Evolutionary conservation across 2,888 invertebrate genomes (phyloP).

Genomic region (Catotricha subobsoleta): DNA sequence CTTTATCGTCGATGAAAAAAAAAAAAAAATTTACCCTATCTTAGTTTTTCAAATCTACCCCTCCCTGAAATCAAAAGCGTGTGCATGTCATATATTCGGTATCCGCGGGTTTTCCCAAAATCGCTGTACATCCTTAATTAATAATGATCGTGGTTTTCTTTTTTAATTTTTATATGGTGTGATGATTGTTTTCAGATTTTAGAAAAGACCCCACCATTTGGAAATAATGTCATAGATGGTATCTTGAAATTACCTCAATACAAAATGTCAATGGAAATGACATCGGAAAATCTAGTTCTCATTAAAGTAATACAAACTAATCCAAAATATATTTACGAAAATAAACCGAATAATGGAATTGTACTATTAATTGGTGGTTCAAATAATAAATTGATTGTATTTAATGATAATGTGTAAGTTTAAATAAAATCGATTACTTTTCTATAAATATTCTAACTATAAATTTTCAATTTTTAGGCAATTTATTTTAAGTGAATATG

Average conservation of each 20-base stretch:
- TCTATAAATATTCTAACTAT: conserved; percentile 3
- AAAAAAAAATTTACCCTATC: too few species aligned
- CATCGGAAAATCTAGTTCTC: conserved; percentile 21
- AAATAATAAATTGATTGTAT: conserved; percentile 39
- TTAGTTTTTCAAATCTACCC: too few species aligned
- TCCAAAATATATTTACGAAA: conserved; percentile 28
- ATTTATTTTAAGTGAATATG: conserved; percentile 30
- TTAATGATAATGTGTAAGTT: conserved; percentile 37
- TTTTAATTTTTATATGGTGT: conserved; percentile 8
- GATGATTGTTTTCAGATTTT: conserved; percentile 36
- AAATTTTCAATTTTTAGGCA: conserved; percentile 3
- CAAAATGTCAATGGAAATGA: conserved; percentile 27
- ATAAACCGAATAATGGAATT: conserved; percentile 21
- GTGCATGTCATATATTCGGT: too few species aligned
- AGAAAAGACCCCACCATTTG: conserved; percentile 54
- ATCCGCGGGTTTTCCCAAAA: too few species aligned
- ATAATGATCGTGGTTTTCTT: too few species aligned
- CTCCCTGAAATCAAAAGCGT: too few species aligned
- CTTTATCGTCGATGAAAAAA: too few species aligned
- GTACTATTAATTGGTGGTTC: conserved; percentile 44
- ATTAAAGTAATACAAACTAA: conserved; percentile 31
- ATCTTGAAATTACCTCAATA: conserved; percentile 42
- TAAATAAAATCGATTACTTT: conserved; percentile 5
- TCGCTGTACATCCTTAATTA: too few species aligned
- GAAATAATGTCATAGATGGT: conserved; percentile 44